Evolutionary conservation across 2,797 vertebrate genomes (phyloP), one percentile per base, ranked within the genome.

Genomic region (Allobates femoralis): DNA sequence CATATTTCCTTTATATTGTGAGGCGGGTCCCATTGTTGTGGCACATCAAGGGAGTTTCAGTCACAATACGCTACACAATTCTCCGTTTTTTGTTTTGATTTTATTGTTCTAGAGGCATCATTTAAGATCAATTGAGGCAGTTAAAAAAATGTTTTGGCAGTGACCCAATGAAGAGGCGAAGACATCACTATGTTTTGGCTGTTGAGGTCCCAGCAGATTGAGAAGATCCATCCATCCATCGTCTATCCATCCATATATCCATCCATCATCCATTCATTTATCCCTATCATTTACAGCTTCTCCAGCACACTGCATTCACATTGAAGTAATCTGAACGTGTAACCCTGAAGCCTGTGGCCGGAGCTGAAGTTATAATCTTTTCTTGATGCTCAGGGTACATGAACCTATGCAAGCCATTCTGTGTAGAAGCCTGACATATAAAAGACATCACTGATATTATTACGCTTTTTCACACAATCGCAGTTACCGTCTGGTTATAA

Each of bases 401-500:
- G 34, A 58, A 71, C 73, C 64, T 80, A 60, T 79, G 64, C 37
- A 37, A 21, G 28, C 51, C 46, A 3, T 60, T 21, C 62, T 71
- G 12, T 71, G 79, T 71, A 50, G n/a, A 62, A 80, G n/a, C 23
- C 55, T 51, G 64, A 79, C 69, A 21, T 74, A 55, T 56, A 79
- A 53, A 53, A 21, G 41, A n/a, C 60, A 67, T 75, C 50, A 81
- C 15, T 76, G 19, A 26, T 62, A 51, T 64, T 84, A 30, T 76
- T 67, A 5, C 5, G 16, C 18, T 34, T 67, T 41, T 28, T 84
- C 37, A 56, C 30, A 75, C 46, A 69, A 76, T 67, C 5, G 56
- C 11, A 74, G 30, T 71, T 46, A 53, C 91, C 90, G 58, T 37
- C 51, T 89, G 91, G 94, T 89, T 93, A 94, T 93, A 90, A 94